Evolutionary conservation across 2,888 invertebrate species (phyloP).

Genomic region (Xestobium rufovillosum): DNA sequence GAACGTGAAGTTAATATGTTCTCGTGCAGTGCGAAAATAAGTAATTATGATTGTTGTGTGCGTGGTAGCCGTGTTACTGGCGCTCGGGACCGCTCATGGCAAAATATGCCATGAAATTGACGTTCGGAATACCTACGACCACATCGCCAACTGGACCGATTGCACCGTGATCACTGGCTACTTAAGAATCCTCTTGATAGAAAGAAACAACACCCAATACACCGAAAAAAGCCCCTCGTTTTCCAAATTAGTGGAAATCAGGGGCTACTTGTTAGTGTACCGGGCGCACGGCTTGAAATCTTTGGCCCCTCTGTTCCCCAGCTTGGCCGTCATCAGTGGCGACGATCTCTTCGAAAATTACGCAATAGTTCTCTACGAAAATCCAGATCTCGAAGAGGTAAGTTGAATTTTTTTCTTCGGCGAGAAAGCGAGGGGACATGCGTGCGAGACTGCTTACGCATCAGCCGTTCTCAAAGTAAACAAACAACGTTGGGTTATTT

Average conservation of each 20-base stretch:
- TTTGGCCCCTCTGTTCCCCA: slow-evolving; percentile 75
- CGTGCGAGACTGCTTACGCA: no score
- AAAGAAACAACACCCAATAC: slow-evolving; percentile 36
- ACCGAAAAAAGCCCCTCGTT: slow-evolving; percentile 24
- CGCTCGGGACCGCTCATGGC: slow-evolving; percentile 19
- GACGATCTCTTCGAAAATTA: slow-evolving; percentile 67
- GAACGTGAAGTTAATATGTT: slow-evolving; percentile 17
- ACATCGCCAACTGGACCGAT: slow-evolving; percentile 46
- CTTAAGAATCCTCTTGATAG: slow-evolving; percentile 63
- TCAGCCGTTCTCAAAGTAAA: no score
- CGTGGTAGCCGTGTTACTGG: slow-evolving; percentile 1
- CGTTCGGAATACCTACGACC: slow-evolving; percentile 48
- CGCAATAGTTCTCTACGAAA: slow-evolving; percentile 71
- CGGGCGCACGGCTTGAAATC: slow-evolving; percentile 64
- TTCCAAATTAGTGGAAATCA: slow-evolving; percentile 63
- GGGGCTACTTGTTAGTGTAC: slow-evolving; percentile 74
- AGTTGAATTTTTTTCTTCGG: slow-evolving; percentile 22
- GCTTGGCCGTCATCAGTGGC: slow-evolving; percentile 81
- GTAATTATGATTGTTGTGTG: slow-evolving; percentile 3
- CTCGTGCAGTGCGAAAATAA: no score
- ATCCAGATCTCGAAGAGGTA: slow-evolving; percentile 57
- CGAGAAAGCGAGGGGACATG: no score
- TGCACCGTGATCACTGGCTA: slow-evolving; percentile 76
- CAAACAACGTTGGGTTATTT: no score
- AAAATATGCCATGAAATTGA: slow-evolving; percentile 52